Base-by-base conservation (phyloP, 2,113 vertebrate genomes). In the Potamarius usumacintae region DNA sequence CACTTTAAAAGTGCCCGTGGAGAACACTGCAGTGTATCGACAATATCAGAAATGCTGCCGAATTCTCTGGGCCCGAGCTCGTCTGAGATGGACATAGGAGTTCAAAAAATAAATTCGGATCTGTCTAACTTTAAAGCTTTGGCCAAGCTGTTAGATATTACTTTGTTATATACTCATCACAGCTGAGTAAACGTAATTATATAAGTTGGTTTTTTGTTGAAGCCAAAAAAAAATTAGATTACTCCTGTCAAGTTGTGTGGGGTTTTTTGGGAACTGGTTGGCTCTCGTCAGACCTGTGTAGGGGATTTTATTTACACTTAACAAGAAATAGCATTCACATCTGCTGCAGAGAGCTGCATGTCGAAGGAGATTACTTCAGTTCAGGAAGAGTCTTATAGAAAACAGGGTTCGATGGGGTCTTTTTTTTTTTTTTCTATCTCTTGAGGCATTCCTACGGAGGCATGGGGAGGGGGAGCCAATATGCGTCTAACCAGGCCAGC, bases 381-480 rank as follows among this genome's bases (percentile, higher is more conserved):
- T 48, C 18, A 69, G 58, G 63, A 86, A 80, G 53, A 83, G 82
- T 71, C 57, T 27, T 69, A 52, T 72, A 85, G 84, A 86, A 71
- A 82, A 84, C 52, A 30, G 34, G 34, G 71, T n/a, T 69, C 65
- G 1, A 15, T 22, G 53, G 63, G 42, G 17, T 62, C 69, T 65
- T 34, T 81, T 50, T 67, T 50, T 77, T 30, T 30, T 30, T 30
- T 30, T 30, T 42, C 42, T 50, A 18, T 48, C 63, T 53, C 48
- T 22, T 22, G 67, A 18, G 71, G 71, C 11, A 79, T 42, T 74
- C 55, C 72, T 60, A 76, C 50, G 10, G 53, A 72, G 55, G 53
- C 65, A 1, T 30, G 30, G 30, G 30, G 30, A 30, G 30, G 30
- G 30, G 30, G 30, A 30, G 30, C 30, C 67, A 22, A 30, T 2